phyloP scores from a whole-genome alignment of 1,140 invertebrate species.

The Wiebesia pumilae region DNA sequence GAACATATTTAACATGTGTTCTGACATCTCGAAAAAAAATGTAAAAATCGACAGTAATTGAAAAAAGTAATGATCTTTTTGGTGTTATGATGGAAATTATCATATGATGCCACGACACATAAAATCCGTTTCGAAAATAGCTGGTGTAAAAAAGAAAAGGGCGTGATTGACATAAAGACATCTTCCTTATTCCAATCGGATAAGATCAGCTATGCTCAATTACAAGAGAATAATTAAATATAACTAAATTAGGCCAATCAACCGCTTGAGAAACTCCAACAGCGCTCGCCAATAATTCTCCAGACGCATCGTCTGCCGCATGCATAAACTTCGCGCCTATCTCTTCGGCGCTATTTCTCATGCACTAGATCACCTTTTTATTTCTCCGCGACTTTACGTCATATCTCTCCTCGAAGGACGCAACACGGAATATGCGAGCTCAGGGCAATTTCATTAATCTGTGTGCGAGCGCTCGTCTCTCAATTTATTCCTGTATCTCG shows the following conservation, averaged over 20 bases:
- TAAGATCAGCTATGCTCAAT: constrained; percentile 39
- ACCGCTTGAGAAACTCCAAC: constrained; percentile 46
- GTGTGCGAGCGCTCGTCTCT: constrained; percentile 65
- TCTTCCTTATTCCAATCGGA: background rate
- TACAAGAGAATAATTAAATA: constrained; percentile 69
- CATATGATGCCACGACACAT: background rate
- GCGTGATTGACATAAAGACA: background rate
- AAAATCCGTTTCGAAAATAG: background rate
- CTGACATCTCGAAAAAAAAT: background rate
- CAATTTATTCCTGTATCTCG: constrained; percentile 75
- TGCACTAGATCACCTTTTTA: background rate
- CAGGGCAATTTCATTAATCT: constrained; percentile 74
- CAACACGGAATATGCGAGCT: constrained; percentile 60
- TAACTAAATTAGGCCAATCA: constrained; percentile 72
- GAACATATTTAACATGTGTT: background rate
- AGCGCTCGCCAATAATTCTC: constrained; percentile 22
- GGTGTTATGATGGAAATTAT: constrained; percentile 4
- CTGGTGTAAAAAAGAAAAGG: background rate
- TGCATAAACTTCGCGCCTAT: background rate
- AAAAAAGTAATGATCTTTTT: constrained; percentile 10
- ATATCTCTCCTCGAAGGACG: constrained; percentile 55
- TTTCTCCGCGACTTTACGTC: too few species aligned
- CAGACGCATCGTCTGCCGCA: constrained; percentile 46
- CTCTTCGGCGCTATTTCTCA: constrained; percentile 42
- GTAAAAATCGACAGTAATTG: constrained; percentile 5